A percentile compares a stretch with the other conserved stretches of the same genome.
phyloP scores from a whole-genome alignment of 2,888 invertebrate genomes.

The Ophonus ardosiacus region DNA sequence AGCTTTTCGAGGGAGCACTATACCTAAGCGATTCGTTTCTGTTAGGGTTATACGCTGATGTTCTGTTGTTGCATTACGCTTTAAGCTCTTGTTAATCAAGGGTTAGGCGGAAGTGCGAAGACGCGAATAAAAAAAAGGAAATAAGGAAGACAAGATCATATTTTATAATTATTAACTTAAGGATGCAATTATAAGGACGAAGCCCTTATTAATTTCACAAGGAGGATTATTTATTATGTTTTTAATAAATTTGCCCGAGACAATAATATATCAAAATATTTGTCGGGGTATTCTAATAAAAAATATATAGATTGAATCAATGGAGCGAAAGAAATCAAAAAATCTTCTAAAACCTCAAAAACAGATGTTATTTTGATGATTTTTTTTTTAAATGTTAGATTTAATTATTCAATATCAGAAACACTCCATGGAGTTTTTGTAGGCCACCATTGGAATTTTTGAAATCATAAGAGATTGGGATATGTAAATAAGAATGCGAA shows the following conservation, averaged over 20 bases:
- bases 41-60: slow-evolving; percentile 1
- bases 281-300: too few species aligned
- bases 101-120: neutral
- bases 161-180: neutral
- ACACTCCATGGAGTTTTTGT: too few species aligned
- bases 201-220: neutral
- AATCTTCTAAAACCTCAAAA: too few species aligned
- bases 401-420: too few species aligned
- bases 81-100: neutral
- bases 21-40: neutral
- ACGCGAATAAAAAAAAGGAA: neutral
- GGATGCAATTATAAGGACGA: neutral
- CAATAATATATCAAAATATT: neutral
- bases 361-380: too few species aligned
- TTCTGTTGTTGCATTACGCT: neutral
- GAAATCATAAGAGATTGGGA: too few species aligned
- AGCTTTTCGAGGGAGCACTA: neutral
- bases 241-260: neutral
- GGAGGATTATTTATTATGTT: neutral
- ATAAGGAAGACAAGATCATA: neutral
- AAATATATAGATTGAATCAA: too few species aligned
- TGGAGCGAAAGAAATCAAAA: too few species aligned
- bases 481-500: too few species aligned
- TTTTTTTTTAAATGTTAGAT: too few species aligned
- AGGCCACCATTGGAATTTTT: too few species aligned